These are phyloP conservation scores for Allacma fusca DNA, from an alignment of 2,888 invertebrate genomes.

Conservation along the genomic window DNA sequence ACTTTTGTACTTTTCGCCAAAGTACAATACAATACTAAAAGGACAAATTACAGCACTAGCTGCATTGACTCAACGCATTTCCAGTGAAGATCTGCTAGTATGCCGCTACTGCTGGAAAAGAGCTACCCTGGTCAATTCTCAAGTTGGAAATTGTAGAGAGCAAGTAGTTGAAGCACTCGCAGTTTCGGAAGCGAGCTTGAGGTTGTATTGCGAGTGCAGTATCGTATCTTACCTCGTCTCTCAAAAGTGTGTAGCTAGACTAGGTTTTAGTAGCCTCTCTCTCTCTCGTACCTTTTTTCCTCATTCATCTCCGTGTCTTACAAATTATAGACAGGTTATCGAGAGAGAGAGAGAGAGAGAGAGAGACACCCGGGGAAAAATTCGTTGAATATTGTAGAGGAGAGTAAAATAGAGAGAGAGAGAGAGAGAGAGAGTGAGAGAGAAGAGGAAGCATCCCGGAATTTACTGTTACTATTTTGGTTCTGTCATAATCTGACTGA, in stretches of 20 bases:
- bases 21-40: too few species aligned
- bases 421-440: slow-evolving; percentile 17
- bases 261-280: background rate
- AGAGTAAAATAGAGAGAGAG: background rate
- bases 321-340: background rate
- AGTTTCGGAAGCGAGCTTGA: too few species aligned
- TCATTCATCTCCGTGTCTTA: background rate
- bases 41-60: too few species aligned
- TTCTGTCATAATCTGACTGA: slow-evolving; percentile 39
- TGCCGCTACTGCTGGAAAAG: too few species aligned
- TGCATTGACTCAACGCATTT: too few species aligned
- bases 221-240: too few species aligned
- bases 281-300: background rate
- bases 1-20: too few species aligned
- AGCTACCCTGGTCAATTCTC: too few species aligned
- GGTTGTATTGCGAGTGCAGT: too few species aligned
- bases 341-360: slow-evolving; percentile 23
- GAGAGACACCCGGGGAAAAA: slow-evolving; percentile 1
- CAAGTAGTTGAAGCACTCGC: too few species aligned
- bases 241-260: background rate
- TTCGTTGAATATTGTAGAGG: background rate
- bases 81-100: too few species aligned
- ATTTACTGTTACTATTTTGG: slow-evolving; percentile 27
- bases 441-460: background rate
- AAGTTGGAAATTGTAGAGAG: too few species aligned